phyloP scores from a whole-genome alignment of 2,888 invertebrate species.

The Leptinotarsa haldemani region DNA sequence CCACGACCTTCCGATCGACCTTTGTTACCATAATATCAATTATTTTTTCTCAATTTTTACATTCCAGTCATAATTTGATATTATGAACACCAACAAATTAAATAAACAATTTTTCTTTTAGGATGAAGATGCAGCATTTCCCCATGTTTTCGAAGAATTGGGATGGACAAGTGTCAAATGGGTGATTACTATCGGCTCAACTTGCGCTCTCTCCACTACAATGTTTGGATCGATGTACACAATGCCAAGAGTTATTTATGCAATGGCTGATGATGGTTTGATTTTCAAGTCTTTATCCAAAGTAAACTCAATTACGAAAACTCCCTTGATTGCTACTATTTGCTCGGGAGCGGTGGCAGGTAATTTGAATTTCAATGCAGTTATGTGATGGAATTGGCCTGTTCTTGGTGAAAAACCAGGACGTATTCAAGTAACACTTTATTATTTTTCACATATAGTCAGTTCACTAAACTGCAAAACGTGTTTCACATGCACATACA shows the following conservation, averaged over 20 bases:
- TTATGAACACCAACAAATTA: neutral
- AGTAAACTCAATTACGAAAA: slow-evolving; percentile 76
- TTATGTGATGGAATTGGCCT: neutral
- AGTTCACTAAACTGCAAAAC: no score
- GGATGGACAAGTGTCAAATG: slow-evolving; percentile 83
- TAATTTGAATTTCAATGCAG: slow-evolving; percentile 48
- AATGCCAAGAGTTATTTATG: slow-evolving; percentile 83
- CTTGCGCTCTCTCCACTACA: slow-evolving; percentile 84
- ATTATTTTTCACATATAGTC: no score
- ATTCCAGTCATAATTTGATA: neutral
- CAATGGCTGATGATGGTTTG: slow-evolving; percentile 88
- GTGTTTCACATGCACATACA: no score
- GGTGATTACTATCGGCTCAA: slow-evolving; percentile 82
- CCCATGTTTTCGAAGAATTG: slow-evolving; percentile 76
- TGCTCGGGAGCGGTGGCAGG: slow-evolving; percentile 78
- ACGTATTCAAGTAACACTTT: no score
- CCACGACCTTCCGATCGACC: no score
- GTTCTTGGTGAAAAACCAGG: no score
- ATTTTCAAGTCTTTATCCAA: slow-evolving; percentile 78
- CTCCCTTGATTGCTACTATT: slow-evolving; percentile 80
- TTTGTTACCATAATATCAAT: no score
- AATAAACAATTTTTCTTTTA: slow-evolving; percentile 4
- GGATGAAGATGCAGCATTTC: slow-evolving; percentile 73
- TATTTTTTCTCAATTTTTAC: no score
- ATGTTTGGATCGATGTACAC: slow-evolving; percentile 85